phyloP scores from a whole-genome alignment of 1,140 invertebrate genomes.

The Drosophila asahinai region DNA sequence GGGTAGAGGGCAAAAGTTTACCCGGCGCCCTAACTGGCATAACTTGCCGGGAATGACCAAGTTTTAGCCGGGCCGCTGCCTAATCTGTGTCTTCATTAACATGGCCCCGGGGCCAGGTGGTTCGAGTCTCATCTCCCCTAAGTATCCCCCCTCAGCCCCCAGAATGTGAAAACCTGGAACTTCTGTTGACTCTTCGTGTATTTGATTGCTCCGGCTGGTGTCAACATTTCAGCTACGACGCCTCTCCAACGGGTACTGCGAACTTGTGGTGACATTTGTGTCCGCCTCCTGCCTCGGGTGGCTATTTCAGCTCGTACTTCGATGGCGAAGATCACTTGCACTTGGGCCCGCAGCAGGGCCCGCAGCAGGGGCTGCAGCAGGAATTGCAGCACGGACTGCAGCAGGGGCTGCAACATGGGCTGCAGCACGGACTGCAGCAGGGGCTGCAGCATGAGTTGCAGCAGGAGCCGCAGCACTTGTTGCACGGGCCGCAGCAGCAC shows the following conservation, averaged over 20 bases:
- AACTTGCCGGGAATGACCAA: slow-evolving; percentile 67
- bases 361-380: slow-evolving; percentile 18
- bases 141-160: not conserved
- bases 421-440: slow-evolving; percentile 34
- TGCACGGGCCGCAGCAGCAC: slow-evolving; percentile 15
- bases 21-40: slow-evolving; percentile 31
- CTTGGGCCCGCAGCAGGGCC: slow-evolving; percentile 23
- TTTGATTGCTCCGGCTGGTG: slow-evolving; percentile 20
- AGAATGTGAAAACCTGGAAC: slow-evolving; percentile 7
- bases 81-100: slow-evolving; percentile 59
- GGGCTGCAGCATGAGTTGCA: slow-evolving; percentile 32
- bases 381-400: slow-evolving; percentile 40
- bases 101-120: slow-evolving; percentile 42
- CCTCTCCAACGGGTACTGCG: slow-evolving; percentile 29
- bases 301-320: not conserved
- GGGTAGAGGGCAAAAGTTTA: slow-evolving; percentile 58
- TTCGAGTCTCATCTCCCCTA: not conserved
- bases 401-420: slow-evolving; percentile 29
- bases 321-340: slow-evolving; percentile 28
- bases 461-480: slow-evolving; percentile 17
- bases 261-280: slow-evolving; percentile 31
- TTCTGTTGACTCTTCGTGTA: slow-evolving; percentile 23
- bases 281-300: slow-evolving; percentile 2
- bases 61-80: slow-evolving; percentile 51
- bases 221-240: not conserved